Base-by-base conservation (phyloP, 1,140 invertebrate genomes). In the Riptortus pedestris region DNA sequence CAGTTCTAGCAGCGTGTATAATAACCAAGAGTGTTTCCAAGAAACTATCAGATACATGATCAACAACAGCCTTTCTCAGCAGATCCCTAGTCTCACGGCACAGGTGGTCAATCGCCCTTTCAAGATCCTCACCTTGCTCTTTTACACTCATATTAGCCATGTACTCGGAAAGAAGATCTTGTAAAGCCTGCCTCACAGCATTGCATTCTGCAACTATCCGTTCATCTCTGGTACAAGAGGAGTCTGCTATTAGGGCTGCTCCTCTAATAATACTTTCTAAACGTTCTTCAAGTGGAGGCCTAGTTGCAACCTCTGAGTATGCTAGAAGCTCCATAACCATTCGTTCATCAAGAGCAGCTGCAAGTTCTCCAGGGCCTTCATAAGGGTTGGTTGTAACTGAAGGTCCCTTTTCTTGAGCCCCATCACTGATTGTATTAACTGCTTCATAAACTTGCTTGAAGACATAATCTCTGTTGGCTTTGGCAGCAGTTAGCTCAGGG, bases 161-260 rank as follows among this genome's bases (percentile, higher is more conserved):
- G 72, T 97, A 98, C 77, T 97, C 93, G 27, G 93, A 92, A 0
- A 98, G 79, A 1, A 99, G 77, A 75, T 99, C 96, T 76, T 99
- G 96, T 62, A 99, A 79, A 9, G 96, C 96, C 74, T 99, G 96
- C n/a, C 96, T 81, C 9, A 99, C 93, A 45, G 94, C 92, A 80
- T 99, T 99, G 73, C 96, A 98, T 75, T 98, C 96, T 26, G 92
- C 92, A 43, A 99, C 94, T 70, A 99, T 99, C 27, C 93, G 81
- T 72, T 94, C 91, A 72, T 94, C 92, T 45, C 92, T 79, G 22
- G 93, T 96, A 72, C 91, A 94, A 29, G 89, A 91, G 31, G 90
- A 93, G 77, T 99, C 96, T 0, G 96, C 96, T 91, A 98, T 96
- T 0, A 96, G 79, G 5, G 96, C 96, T 0, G 95, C 94, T 12